Percentiles rank a stretch among this genome's conserved stretches.
Evolutionary conservation across 1,140 invertebrate species (phyloP).

Genomic region (Andrena cerasifolii): DNA sequence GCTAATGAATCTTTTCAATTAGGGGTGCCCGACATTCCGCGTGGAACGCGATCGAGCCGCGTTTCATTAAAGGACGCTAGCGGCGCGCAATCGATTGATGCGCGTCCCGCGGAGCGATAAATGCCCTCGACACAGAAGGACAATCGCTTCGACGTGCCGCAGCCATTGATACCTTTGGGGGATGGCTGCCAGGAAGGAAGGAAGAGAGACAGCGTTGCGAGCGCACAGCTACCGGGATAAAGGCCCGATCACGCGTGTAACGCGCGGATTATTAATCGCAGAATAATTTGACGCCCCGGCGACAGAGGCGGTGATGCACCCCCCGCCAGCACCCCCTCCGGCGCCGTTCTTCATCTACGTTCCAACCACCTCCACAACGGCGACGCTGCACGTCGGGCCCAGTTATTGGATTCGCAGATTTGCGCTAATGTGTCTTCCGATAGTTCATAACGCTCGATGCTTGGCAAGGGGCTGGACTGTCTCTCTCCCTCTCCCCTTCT

Average conservation of each 20-base stretch:
- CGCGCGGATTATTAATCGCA: conserved; percentile 80
- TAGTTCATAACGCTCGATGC: conserved; percentile 76
- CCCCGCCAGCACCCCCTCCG: conserved; percentile 42
- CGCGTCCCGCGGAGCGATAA: conserved; percentile 61
- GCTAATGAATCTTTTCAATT: conserved; percentile 33
- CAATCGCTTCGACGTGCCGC: conserved; percentile 62
- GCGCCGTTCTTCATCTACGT: conserved; percentile 53
- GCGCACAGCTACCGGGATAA: conserved; percentile 64
- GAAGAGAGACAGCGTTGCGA: conserved; percentile 54
- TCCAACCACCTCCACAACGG: conserved; percentile 44
- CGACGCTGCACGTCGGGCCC: conserved; percentile 58
- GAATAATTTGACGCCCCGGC: conserved; percentile 78
- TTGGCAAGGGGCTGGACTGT: conserved; percentile 30
- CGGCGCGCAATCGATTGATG: conserved; percentile 57
- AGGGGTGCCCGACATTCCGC: not conserved
- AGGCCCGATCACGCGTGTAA: conserved; percentile 81
- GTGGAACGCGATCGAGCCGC: conserved; percentile 50
- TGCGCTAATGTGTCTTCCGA: conserved; percentile 80
- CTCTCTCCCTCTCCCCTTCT: not conserved
- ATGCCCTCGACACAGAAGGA: conserved; percentile 63
- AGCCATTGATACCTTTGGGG: conserved; percentile 65
- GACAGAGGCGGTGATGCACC: conserved; percentile 56
- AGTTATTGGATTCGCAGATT: conserved; percentile 80
- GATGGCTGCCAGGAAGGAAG: conserved; percentile 62
- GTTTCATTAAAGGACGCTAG: conserved; percentile 64